Conservation (phyloP, 2,797 vertebrate genomes). For the Cichlasoma orientale region DNA sequence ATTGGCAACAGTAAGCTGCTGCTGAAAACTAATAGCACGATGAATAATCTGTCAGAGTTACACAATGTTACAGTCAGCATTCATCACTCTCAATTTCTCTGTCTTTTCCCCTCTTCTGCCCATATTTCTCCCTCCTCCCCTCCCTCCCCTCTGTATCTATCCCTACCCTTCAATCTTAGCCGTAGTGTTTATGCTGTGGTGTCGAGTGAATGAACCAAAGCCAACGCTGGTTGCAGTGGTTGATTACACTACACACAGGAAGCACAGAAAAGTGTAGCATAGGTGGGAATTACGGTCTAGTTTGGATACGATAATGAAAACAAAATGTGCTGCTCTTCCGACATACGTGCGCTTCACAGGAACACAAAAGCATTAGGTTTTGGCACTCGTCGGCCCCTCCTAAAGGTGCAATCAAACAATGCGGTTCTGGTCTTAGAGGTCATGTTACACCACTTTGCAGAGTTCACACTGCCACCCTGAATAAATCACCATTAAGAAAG, state of each 20-base stretch:
- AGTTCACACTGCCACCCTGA: neutral
- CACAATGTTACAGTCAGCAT: conserved; percentile 73
- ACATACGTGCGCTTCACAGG: neutral
- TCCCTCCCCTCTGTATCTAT: conserved; percentile 24
- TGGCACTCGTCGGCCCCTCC: neutral
- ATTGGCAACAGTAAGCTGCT: conserved; percentile 69
- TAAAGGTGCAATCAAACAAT: conserved; percentile 2
- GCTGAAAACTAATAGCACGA: conserved; percentile 76
- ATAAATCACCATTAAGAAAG: neutral
- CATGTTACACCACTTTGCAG: neutral
- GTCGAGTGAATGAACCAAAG: conserved; percentile 49
- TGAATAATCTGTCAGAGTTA: conserved; percentile 75
- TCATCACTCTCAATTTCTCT: conserved; percentile 58
- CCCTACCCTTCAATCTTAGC: conserved; percentile 55
- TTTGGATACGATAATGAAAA: conserved; percentile 17
- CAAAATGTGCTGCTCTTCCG: neutral
- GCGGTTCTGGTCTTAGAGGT: neutral
- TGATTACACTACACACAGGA: conserved; percentile 62
- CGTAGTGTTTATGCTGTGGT: conserved; percentile 59
- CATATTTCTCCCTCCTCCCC: conserved; percentile 26
- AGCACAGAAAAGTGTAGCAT: neutral
- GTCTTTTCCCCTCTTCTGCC: conserved; percentile 39
- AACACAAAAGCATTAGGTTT: neutral
- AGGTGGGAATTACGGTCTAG: conserved; percentile 32
- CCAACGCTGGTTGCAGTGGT: conserved; percentile 49